Evolutionary conservation across 2,888 invertebrate genomes (phyloP), one percentile per base, ranked within the genome.

Genomic region (Caenorhabditis imperialis): DNA sequence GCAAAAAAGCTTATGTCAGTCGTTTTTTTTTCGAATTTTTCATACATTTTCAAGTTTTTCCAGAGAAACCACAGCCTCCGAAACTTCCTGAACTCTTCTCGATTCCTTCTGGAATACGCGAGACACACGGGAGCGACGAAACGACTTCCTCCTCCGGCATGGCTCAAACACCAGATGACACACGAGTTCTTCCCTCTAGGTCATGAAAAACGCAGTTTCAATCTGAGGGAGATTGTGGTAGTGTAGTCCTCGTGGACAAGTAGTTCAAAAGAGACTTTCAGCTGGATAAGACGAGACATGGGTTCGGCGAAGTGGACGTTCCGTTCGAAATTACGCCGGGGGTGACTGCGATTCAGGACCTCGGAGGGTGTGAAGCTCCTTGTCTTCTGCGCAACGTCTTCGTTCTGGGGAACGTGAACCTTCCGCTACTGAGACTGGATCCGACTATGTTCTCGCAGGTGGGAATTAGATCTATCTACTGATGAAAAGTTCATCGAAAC

Each of bases 241-340:
- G n/a, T 47, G 10, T 27, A 25, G 6, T 30, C 10, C 10, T 30
- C 10, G 30, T 7, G 30, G 10, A 30, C 6, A 30, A 30, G 7
- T 7, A 30, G 7, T 30, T 30, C 7, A 30, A 30, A 30, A 30
- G 10, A 30, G 3, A 5, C 27, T 67, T 67, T 42, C 51, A 67
- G 67, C 48, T 57, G 27, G 22, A 58, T n/a, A 20, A 67, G 22
- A 57, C 67, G 14, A 57, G 67, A 0, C 67, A 67, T 38, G 67
- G 67, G 8, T 44, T 44, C 51, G 20, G 5, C 0, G 18, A 35
- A 27, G 10, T 51, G 7, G 67, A 67, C 25, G 1, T 51, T n/a
- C 67, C 50, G 25, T 27, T 67, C 35, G 67, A 67, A 0, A n/a
- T 33, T 3, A 37, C 20, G 20, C 35, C 35, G n/a, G 57, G 67